These are phyloP conservation scores for Nyctereutes procyonoides DNA, from an alignment of 2,113 vertebrate species.

Conservation along the genomic window DNA sequence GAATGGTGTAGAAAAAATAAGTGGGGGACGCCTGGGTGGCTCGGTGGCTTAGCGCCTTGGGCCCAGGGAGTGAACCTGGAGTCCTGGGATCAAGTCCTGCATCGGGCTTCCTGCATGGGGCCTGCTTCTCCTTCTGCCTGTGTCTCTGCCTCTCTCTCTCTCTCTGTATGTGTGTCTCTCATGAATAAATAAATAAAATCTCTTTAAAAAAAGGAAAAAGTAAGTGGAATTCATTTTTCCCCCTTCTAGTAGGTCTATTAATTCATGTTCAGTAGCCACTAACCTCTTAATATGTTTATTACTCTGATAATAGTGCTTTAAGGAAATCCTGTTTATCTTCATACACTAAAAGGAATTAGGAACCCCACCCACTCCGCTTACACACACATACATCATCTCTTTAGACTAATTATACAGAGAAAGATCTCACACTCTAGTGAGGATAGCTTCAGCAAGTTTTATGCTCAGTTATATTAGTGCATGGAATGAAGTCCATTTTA, in stretches of 20 bases:
- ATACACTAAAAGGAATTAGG: not conserved
- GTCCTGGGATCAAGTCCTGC: no score
- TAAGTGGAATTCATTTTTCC: not conserved
- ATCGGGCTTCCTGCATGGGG: no score
- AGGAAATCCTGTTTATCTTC: conserved; percentile 8
- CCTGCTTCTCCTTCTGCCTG: no score
- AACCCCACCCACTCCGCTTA: not conserved
- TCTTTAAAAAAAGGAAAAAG: not conserved
- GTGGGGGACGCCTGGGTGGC: no score
- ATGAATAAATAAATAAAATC: no score
- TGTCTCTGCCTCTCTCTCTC: no score
- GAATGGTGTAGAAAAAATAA: not conserved
- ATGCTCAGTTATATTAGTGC: not conserved
- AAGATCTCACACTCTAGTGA: not conserved
- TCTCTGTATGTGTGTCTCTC: no score
- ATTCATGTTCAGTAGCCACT: not conserved
- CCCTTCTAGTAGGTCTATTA: not conserved
- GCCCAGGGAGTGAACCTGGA: no score
- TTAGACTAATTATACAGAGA: not conserved
- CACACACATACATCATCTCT: not conserved
- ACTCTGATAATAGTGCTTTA: not conserved
- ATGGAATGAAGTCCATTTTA: not conserved
- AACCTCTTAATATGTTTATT: not conserved
- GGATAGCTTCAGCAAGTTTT: not conserved
- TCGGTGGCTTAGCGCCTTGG: no score